Conservation (phyloP, 2,888 invertebrate genomes). For the Drosophila atroscutellata region DNA sequence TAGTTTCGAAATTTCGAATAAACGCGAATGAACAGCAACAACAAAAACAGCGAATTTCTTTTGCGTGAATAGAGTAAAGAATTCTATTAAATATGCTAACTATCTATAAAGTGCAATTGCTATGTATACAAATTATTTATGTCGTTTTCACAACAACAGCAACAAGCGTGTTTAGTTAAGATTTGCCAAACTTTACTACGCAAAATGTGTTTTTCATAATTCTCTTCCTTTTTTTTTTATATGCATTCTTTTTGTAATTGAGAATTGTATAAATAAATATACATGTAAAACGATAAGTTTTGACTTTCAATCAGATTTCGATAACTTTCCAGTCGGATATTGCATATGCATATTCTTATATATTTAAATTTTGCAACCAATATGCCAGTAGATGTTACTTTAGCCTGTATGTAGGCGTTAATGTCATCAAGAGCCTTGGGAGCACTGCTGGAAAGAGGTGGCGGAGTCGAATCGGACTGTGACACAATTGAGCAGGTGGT, state of each 20-base stretch:
- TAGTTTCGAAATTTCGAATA: slow-evolving; percentile 6
- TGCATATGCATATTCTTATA: not conserved
- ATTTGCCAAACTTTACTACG: not conserved
- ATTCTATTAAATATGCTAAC: not conserved
- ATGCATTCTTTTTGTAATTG: slow-evolving; percentile 62
- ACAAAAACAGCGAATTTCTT: not conserved
- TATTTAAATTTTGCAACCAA: too few species aligned
- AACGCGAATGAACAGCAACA: not conserved
- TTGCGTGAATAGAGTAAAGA: not conserved
- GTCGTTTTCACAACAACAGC: not conserved
- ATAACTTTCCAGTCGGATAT: not conserved
- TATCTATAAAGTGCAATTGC: slow-evolving; percentile 16
- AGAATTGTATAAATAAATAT: slow-evolving; percentile 48
- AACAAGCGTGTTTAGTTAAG: slow-evolving; percentile 3
- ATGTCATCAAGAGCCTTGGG: too few species aligned
- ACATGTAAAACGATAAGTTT: not conserved
- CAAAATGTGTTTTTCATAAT: not conserved
- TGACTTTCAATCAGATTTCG: not conserved
- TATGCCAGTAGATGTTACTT: too few species aligned
- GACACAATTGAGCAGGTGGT: too few species aligned
- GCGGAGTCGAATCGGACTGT: too few species aligned
- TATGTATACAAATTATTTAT: not conserved
- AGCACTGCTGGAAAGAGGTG: too few species aligned
- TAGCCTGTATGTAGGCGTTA: too few species aligned
- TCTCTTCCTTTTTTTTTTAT: slow-evolving; percentile 29